Conservation (phyloP, 92 coral and sea anemone genomes). For the Epizoanthus scotinus region DNA sequence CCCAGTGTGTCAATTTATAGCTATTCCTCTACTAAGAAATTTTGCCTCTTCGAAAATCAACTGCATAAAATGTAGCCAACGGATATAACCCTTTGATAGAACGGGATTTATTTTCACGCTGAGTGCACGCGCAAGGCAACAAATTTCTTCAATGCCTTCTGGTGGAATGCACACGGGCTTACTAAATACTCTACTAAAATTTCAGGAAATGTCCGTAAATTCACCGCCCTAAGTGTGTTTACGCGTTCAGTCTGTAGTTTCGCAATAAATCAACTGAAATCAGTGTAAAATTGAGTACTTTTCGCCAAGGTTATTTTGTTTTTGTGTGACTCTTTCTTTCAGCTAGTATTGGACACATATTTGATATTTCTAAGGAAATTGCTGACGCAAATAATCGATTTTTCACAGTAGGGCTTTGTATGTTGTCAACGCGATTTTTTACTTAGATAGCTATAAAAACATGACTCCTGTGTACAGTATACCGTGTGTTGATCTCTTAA, state of each 20-base stretch:
- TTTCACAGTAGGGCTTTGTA: slow-evolving; percentile 21
- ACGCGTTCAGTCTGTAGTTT: neutral
- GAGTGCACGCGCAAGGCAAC: slow-evolving; percentile 14
- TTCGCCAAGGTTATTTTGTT: neutral
- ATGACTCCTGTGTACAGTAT: neutral
- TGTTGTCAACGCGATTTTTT: neutral
- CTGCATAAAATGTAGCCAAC: neutral
- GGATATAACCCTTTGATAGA: neutral
- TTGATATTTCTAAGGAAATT: slow-evolving; percentile 29
- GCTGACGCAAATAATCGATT: slow-evolving; percentile 34
- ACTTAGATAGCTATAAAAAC: neutral
- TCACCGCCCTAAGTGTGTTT: slow-evolving; percentile 35
- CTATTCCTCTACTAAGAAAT: neutral
- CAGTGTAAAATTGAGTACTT: neutral
- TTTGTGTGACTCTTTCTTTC: neutral
- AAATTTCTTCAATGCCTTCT: slow-evolving; percentile 10
- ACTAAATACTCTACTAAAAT: slow-evolving; percentile 25
- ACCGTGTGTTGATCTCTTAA: neutral
- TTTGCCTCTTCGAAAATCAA: neutral
- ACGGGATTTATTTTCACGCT: slow-evolving; percentile 10
- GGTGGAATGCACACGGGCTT: slow-evolving; percentile 30
- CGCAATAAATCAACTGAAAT: neutral
- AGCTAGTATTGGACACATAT: slow-evolving; percentile 5
- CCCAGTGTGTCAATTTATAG: neutral
- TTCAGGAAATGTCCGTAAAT: slow-evolving; percentile 39